These are phyloP conservation scores for Pantherophis vulpinus DNA, from an alignment of 2,797 vertebrate genomes.

Conservation along the genomic window DNA sequence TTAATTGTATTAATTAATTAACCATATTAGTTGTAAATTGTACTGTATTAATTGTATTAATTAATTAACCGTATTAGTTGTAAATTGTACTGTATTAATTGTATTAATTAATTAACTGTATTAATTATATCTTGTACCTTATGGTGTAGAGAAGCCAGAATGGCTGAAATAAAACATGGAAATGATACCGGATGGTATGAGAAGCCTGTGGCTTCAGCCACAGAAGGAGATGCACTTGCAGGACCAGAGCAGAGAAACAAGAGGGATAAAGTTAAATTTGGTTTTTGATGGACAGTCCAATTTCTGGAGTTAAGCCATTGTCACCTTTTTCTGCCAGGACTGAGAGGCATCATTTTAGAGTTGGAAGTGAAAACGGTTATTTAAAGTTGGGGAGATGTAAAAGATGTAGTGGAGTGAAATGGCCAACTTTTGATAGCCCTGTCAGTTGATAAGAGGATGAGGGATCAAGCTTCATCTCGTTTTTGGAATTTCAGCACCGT, in stretches of 20 bases:
- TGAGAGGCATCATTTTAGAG: neutral
- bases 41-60: no score
- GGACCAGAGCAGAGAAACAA: neutral
- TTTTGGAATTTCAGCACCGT: neutral
- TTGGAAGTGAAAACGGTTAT: neutral
- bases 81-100: no score
- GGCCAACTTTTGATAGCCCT: neutral
- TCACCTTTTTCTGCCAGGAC: neutral
- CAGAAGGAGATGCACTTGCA: neutral
- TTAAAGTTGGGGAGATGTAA: neutral
- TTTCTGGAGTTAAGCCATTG: neutral
- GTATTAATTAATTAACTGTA: no score
- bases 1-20: no score
- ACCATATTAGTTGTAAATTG: no score
- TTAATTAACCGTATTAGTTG: no score
- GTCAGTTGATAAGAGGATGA: neutral
- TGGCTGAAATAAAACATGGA: neutral
- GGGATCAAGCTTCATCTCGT: neutral
- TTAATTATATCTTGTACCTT: neutral
- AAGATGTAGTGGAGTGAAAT: neutral
- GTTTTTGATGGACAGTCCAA: neutral
- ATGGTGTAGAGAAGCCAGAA: neutral
- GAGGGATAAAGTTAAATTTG: neutral
- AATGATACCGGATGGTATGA: neutral
- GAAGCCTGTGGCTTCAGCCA: neutral